phyloP scores from a whole-genome alignment of 1,140 invertebrate species.

The Ceratosolen fusciceps region DNA sequence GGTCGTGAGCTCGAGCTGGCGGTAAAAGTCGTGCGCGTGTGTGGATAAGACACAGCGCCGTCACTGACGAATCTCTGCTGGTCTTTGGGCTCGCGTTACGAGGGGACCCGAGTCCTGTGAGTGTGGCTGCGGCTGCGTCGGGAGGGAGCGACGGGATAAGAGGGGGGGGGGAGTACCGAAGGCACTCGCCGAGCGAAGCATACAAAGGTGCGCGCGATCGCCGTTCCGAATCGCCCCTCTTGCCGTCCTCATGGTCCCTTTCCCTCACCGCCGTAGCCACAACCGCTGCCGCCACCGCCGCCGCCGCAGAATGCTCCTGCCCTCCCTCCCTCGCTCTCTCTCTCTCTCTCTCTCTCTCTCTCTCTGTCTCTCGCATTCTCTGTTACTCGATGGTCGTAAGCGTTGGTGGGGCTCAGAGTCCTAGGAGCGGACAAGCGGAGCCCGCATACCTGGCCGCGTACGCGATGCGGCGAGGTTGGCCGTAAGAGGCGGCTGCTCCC shows the following conservation, averaged over 20 bases:
- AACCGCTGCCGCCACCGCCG: conserved; percentile 16
- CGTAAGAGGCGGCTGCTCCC: neutral
- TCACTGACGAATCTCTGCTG: neutral
- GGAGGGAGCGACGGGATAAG: conserved; percentile 1
- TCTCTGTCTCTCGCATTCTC: conserved; percentile 35
- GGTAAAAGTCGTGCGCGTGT: neutral
- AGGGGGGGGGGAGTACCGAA: neutral
- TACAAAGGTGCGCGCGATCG: conserved; percentile 22
- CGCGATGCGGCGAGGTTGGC: conserved; percentile 3
- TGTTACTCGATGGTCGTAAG: conserved; percentile 41
- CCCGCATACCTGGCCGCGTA: neutral
- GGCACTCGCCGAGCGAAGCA: neutral
- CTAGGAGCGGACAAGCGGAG: neutral
- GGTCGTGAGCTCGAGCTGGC: neutral
- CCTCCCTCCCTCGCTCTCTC: conserved; percentile 32
- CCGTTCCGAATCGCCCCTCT: conserved; percentile 38
- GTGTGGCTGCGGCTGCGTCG: neutral
- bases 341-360: conserved; percentile 36
- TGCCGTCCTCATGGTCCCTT: neutral
- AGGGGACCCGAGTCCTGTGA: conserved; percentile 47
- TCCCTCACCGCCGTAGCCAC: conserved; percentile 33
- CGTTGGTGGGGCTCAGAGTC: neutral
- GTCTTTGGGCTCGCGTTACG: neutral
- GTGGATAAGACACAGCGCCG: neutral
- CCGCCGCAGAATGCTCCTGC: conserved; percentile 30